A percentile compares a stretch with the other conserved stretches of the same genome.
Evolutionary conservation across 2,888 invertebrate species (phyloP).

Genomic region (Galerucella pusilla): DNA sequence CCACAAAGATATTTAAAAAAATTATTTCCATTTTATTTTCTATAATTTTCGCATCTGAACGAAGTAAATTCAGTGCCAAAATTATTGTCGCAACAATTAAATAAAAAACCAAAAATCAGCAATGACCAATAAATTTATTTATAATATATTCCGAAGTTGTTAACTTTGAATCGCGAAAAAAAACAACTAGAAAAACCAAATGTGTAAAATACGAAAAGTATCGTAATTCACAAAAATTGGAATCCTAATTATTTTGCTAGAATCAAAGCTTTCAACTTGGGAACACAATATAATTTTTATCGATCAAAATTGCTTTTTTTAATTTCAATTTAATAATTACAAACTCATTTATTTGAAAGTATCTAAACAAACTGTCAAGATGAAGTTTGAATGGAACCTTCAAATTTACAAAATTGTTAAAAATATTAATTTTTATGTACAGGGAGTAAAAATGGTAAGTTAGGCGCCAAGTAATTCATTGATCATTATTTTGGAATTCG

Average conservation of each 20-base stretch:
- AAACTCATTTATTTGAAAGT: not conserved
- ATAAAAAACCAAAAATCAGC: not conserved
- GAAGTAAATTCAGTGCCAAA: slow-evolving; percentile 3
- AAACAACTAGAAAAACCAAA: not conserved
- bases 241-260: not conserved
- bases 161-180: not conserved
- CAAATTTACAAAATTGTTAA: not conserved
- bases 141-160: not conserved
- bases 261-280: not conserved
- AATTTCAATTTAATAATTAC: not conserved
- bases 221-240: not conserved
- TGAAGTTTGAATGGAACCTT: not conserved
- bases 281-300: not conserved
- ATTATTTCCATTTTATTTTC: not conserved
- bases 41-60: not conserved
- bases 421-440: not conserved
- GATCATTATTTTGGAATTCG: not conserved
- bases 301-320: not conserved
- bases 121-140: not conserved
- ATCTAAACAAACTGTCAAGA: not conserved
- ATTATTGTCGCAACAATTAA: not conserved
- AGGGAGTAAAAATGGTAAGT: too few species aligned
- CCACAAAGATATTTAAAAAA: not conserved
- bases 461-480: not conserved
- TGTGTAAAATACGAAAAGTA: slow-evolving; percentile 8